phyloP scores from a whole-genome alignment of 2,797 vertebrate genomes.

The Coregonus ussuriensis region DNA sequence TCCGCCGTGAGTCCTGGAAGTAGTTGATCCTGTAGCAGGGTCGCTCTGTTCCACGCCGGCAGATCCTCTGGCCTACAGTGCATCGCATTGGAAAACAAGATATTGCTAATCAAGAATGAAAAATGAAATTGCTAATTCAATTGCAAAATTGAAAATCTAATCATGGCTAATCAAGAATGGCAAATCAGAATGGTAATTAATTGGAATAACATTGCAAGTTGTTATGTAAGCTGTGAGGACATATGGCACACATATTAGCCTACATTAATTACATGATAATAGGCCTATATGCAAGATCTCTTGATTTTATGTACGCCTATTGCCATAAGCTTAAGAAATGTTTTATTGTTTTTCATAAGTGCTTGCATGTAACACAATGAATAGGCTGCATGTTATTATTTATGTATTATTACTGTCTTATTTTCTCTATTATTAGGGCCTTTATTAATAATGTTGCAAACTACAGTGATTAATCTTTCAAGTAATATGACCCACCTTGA shows the following conservation, averaged over 20 bases:
- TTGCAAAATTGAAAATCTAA: too few relatives aligned
- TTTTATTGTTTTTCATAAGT: neutral
- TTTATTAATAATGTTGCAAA: neutral
- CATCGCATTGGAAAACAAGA: neutral
- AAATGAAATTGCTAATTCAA: neutral
- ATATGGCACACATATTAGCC: neutral
- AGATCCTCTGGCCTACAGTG: constrained; percentile 84
- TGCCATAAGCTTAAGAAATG: neutral
- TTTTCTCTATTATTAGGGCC: neutral
- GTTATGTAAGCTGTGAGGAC: neutral
- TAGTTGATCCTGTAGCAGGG: constrained; percentile 94
- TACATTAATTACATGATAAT: neutral
- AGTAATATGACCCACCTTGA: neutral
- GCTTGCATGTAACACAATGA: neutral
- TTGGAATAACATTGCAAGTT: neutral
- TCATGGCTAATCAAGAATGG: too few relatives aligned
- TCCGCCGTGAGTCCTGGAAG: constrained; percentile 81
- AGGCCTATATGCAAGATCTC: neutral
- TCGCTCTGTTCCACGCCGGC: constrained; percentile 83
- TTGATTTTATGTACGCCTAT: neutral
- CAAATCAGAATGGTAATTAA: too few relatives aligned
- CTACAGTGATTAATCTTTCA: neutral
- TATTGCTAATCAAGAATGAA: constrained; percentile 19
- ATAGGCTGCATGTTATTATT: neutral
- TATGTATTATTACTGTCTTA: neutral